A percentile compares a stretch with the other conserved stretches of the same genome.
Evolutionary conservation across 1,140 invertebrate species (phyloP).

Genomic region (Drosophila elegans): DNA sequence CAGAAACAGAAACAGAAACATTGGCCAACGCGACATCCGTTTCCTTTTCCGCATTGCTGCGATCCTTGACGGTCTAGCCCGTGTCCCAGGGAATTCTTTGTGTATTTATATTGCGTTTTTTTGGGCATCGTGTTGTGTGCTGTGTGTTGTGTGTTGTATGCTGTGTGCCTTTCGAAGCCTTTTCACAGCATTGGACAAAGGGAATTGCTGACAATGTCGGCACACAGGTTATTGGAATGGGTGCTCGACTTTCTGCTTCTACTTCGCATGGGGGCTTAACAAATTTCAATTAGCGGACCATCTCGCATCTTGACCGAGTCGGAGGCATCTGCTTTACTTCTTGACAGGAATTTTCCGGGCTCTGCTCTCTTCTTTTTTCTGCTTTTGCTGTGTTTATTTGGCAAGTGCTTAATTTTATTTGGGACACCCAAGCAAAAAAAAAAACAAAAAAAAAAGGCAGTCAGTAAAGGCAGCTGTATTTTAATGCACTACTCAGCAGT

Average conservation of each 20-base stretch:
- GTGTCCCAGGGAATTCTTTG: constrained; percentile 46
- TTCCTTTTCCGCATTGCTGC: constrained; percentile 67
- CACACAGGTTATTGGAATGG: constrained; percentile 1
- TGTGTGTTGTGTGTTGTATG: constrained; percentile 12
- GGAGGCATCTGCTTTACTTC: constrained; percentile 19
- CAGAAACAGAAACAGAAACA: constrained; percentile 43
- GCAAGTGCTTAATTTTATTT: constrained; percentile 60
- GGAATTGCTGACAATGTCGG: constrained; percentile 70
- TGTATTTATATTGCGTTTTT: constrained; percentile 39
- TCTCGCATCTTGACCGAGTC: constrained; percentile 42
- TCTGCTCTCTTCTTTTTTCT: not conserved
- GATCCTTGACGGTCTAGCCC: constrained; percentile 33
- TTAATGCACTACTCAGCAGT: constrained; percentile 67
- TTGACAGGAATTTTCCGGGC: not conserved
- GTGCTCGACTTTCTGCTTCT: not conserved
- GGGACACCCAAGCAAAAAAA: constrained; percentile 4
- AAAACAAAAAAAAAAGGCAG: not conserved
- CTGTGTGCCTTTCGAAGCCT: constrained; percentile 69
- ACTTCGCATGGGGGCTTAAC: constrained; percentile 47
- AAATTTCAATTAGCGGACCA: constrained; percentile 74
- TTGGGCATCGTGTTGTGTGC: not conserved
- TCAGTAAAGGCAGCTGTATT: constrained; percentile 21
- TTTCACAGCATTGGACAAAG: constrained; percentile 74
- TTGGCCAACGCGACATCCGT: constrained; percentile 78
- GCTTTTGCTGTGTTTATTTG: constrained; percentile 2